phyloP scores from a whole-genome alignment of 2,888 invertebrate genomes.

The Meliscaeva auricollis region DNA sequence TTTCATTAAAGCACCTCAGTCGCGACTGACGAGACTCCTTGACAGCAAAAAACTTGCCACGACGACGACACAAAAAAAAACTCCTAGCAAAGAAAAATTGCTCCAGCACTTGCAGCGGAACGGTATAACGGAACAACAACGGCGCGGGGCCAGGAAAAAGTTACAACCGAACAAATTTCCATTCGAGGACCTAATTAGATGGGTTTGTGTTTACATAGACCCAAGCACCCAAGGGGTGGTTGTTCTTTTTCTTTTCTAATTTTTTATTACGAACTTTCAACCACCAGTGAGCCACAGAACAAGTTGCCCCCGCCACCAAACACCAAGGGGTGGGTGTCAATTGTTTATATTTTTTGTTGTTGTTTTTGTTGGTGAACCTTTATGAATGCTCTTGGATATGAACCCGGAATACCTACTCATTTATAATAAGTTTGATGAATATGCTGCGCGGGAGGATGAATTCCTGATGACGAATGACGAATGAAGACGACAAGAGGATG shows the following conservation, averaged over 20 bases:
- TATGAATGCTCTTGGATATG: slow-evolving; percentile 58
- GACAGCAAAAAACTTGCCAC: slow-evolving; percentile 77
- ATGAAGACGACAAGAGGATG: slow-evolving; percentile 64
- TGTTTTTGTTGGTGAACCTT: slow-evolving; percentile 25
- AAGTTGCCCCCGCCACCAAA: slow-evolving; percentile 22
- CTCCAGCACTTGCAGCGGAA: slow-evolving; percentile 66
- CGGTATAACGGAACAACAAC: slow-evolving; percentile 42
- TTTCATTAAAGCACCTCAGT: slow-evolving; percentile 83
- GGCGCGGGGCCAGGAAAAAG: slow-evolving; percentile 61
- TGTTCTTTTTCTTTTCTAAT: slow-evolving; percentile 19
- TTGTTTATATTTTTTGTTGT: slow-evolving; percentile 56
- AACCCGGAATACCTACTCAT: slow-evolving; percentile 59
- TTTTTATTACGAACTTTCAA: slow-evolving; percentile 61
- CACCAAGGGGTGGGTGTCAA: slow-evolving; percentile 65
- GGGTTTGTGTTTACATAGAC: slow-evolving; percentile 73
- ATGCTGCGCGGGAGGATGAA: slow-evolving; percentile 72
- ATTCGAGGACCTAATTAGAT: slow-evolving; percentile 76
- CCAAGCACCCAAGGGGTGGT: slow-evolving; percentile 67
- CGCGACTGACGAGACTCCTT: slow-evolving; percentile 83
- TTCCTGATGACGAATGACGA: slow-evolving; percentile 70
- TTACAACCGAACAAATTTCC: slow-evolving; percentile 75
- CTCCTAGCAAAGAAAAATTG: slow-evolving; percentile 73
- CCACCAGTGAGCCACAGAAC: slow-evolving; percentile 44
- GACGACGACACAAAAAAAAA: slow-evolving; percentile 73
- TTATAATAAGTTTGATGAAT: slow-evolving; percentile 66